Evolutionary conservation across 2,113 vertebrate genomes (phyloP).

Genomic region (Aptenodytes forsteri): DNA sequence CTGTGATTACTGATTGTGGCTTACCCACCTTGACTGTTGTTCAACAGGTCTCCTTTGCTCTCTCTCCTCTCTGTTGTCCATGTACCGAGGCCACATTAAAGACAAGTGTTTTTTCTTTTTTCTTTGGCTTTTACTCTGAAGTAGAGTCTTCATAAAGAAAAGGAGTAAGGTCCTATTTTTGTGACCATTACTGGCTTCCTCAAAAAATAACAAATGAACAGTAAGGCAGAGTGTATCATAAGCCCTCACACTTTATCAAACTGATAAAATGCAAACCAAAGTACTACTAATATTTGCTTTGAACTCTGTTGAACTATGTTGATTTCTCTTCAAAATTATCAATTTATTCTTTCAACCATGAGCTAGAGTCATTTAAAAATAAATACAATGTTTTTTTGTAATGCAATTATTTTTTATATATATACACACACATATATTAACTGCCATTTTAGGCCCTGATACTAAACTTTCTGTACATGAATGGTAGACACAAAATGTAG

Average conservation of each 20-base stretch:
- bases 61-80: background rate
- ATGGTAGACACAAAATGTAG: background rate
- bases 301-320: background rate
- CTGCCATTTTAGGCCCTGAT: background rate
- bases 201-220: background rate
- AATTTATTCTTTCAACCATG: background rate
- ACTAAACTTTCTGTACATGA: background rate
- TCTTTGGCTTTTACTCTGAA: background rate
- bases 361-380: background rate
- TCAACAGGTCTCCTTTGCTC: background rate
- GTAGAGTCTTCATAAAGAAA: background rate
- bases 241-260: background rate
- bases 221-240: background rate
- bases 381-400: background rate
- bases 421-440: background rate
- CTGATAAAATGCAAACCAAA: slow-evolving; percentile 26
- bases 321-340: background rate
- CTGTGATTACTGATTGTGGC: background rate
- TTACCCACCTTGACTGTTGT: background rate
- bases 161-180: background rate
- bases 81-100: background rate
- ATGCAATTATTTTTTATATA: background rate
- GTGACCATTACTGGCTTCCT: background rate
- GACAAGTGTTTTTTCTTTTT: background rate
- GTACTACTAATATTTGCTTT: background rate